Base-by-base conservation (phyloP, 2,888 invertebrate species). In the Pelosia muscerda region DNA sequence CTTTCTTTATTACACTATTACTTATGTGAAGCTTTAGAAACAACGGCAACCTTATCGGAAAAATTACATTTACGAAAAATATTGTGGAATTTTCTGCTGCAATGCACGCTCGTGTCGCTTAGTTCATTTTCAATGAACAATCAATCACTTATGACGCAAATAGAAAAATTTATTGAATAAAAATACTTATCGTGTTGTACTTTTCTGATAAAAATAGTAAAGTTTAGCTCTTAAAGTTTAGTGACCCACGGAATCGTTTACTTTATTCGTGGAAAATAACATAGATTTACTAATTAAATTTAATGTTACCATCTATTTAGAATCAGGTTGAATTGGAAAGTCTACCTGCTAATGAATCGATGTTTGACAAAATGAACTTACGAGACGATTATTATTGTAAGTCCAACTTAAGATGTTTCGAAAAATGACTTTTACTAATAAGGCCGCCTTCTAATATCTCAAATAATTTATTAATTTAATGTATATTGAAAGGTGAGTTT, bases 91-190 rank as follows among this genome's bases (percentile, higher is more conserved):
- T 59, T 63, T 25, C 69, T 31, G 63, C 25, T 31, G 61, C 60
- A 54, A 53, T 62, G 58, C 26, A 61, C 54, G 15, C 22, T 34
- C 28, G 34, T 28, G 54, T 60, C 56, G 34, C 64, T 68, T 38
- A 59, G 38, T 71, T 75, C 63, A 65, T 71, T 76, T 69, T 79
- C 65, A 15, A 58, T 69, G 66, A 74, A 64, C 71, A 68, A 79
- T 79, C 77, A 78, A 77, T 79, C 69, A 75, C 71, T 70, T 65
- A 62, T 65, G 59, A 59, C 67, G 65, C 55, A 65, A 75, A 72
- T 73, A 66, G 49, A 22, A 31, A 57, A 31, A 57, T 66, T 71
- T 65, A 63, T 63, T 66, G 68, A 49, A 61, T 13, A 60, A 66
- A 74, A 66, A 61, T 63, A 23, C 42, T 63, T 56, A 54, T 68